phyloP scores from a whole-genome alignment of 2,888 invertebrate genomes.

The Augochlorella aurata region DNA sequence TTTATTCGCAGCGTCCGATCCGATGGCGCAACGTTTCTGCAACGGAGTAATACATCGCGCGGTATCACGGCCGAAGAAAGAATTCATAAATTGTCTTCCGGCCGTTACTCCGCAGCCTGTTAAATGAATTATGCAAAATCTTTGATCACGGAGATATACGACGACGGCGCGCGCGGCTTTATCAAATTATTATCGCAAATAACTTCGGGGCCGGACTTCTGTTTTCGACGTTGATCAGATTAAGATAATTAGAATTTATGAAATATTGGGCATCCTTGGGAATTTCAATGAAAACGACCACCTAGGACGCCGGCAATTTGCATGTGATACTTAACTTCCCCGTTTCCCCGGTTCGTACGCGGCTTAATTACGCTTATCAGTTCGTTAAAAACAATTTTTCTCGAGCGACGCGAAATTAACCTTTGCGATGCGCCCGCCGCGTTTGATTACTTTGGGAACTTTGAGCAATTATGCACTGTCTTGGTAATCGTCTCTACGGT shows the following conservation, averaged over 20 bases:
- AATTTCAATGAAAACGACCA: slow-evolving; percentile 14
- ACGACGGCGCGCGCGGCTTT: slow-evolving; percentile 13
- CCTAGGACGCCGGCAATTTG: not conserved
- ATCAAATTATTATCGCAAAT: slow-evolving; percentile 33
- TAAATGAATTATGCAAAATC: slow-evolving; percentile 20
- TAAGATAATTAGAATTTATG: slow-evolving; percentile 9
- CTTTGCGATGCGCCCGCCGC: too few relatives aligned
- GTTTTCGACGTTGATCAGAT: slow-evolving; percentile 24
- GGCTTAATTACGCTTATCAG: not conserved
- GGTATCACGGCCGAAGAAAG: not conserved
- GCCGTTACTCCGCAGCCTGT: not conserved
- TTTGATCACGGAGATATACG: slow-evolving; percentile 16
- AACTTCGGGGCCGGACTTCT: slow-evolving; percentile 12
- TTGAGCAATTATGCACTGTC: too few relatives aligned
- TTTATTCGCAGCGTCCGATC: not conserved
- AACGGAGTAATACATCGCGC: slow-evolving; percentile 6
- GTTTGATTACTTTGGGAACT: too few relatives aligned
- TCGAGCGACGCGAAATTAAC: not conserved
- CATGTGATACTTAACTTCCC: not conserved
- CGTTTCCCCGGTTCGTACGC: not conserved
- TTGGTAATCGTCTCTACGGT: too few relatives aligned
- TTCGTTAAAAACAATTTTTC: not conserved
- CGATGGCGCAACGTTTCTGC: not conserved
- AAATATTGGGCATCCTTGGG: not conserved
- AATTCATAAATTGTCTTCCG: slow-evolving; percentile 11